Evolutionary conservation across 2,888 invertebrate genomes (phyloP), one percentile per base, ranked within the genome.

Genomic region (Arge pagana): DNA sequence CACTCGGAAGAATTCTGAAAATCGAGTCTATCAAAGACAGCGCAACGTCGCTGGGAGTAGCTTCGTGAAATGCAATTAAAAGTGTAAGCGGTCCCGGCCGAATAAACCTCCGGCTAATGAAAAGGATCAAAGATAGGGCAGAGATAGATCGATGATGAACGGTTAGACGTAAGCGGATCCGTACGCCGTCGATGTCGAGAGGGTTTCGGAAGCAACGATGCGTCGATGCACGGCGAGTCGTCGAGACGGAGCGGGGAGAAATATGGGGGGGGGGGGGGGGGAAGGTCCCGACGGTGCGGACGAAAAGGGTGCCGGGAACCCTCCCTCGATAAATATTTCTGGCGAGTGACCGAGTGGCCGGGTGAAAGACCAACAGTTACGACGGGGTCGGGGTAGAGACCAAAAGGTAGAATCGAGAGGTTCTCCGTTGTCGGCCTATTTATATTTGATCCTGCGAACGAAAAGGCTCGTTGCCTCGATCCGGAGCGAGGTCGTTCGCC

Each of bases 241-340:
- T 48, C 58, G 51, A 50, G 57, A 58, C 55, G 63, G 59, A 59
- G 63, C 59, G 19, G 49, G 52, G 48, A 42, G 45, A 48, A 45
- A 49, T 48, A 55, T 42, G 40, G 53, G 43, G 48, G 49, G 50
- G 52, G 50, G 49, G 51, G 50, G 55, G 53, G 41, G 48, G 50
- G 24, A 35, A 50, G 39, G 51, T 51, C 48, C 42, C 48, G 51
- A 49, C 52, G 42, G 21, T 39, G 19, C 28, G 36, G 23, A 18
- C 19, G 26, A 40, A 40, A 10, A n/a, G 8, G 26, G 37, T 13
- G 49, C 36, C 36, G 36, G 33, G 42, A 13, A 13, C 11, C 39
- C 28, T 33, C 61, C 63, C 68, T 75, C 69, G 72, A 73, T 74
- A 74, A 75, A 75, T 74, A 75, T 75, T 74, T 72, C 69, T 68